Conservation (phyloP, 2,113 vertebrate species). For the Trochalopteron elliotii region DNA sequence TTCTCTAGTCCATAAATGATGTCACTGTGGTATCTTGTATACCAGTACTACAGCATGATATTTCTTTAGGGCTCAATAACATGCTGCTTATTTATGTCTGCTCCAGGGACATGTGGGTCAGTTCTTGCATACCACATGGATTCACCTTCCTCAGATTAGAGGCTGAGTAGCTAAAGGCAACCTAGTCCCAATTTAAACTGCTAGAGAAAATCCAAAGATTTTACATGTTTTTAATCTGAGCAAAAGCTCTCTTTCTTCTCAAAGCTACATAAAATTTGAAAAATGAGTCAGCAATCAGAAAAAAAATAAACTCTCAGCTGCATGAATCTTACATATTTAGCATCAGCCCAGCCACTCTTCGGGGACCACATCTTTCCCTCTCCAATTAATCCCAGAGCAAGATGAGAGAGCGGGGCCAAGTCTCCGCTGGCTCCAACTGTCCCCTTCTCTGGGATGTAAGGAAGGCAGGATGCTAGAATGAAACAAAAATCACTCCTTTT, state of each 20-base stretch:
- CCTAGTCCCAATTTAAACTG: not conserved
- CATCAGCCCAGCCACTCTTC: slow-evolving; percentile 97
- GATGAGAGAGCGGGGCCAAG: slow-evolving; percentile 93
- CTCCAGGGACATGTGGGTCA: not conserved
- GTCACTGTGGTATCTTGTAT: not conserved
- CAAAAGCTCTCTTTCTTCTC: not conserved
- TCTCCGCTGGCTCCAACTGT: slow-evolving; percentile 98
- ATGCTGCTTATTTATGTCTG: not conserved
- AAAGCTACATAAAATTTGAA: not conserved
- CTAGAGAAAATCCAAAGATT: not conserved
- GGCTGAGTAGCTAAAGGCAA: not conserved
- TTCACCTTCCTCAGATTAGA: not conserved
- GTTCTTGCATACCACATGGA: not conserved
- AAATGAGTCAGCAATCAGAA: not conserved
- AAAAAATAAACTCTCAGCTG: not conserved
- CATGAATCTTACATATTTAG: slow-evolving; percentile 89
- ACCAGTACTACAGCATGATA: not conserved
- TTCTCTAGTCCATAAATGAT: not conserved
- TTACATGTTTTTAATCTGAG: not conserved
- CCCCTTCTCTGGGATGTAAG: slow-evolving; percentile 96
- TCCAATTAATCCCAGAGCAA: slow-evolving; percentile 93
- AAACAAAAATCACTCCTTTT: not conserved
- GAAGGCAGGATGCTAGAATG: slow-evolving; percentile 89
- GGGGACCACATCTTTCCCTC: slow-evolving; percentile 99
- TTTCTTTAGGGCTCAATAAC: not conserved